A percentile compares a stretch with the other conserved stretches of the same genome.
These are phyloP conservation scores for Engystomops pustulosus DNA, from an alignment of 2,113 vertebrate genomes.

Conservation along the genomic window DNA sequence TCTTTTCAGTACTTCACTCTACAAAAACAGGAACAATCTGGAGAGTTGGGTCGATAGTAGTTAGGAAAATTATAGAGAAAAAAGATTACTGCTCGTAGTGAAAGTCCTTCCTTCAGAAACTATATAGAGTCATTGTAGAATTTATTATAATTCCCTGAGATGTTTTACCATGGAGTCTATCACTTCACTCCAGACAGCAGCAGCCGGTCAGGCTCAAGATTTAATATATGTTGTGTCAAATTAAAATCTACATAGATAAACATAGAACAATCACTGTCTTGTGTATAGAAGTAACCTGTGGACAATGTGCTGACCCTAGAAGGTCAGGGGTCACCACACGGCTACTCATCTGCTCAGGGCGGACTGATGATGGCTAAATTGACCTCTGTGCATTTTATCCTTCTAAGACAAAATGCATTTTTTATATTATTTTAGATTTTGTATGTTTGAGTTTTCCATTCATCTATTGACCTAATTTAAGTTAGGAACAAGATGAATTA, in stretches of 20 bases:
- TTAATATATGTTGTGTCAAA: slow-evolving; percentile 34
- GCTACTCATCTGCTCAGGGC: slow-evolving; percentile 24
- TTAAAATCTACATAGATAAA: slow-evolving; percentile 47
- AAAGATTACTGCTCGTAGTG: not conserved
- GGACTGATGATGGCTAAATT: slow-evolving; percentile 10
- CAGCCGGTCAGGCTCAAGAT: not conserved
- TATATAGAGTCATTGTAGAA: slow-evolving; percentile 23
- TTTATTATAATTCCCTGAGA: slow-evolving; percentile 35
- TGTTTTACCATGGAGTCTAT: slow-evolving; percentile 38
- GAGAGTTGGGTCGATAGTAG: slow-evolving; percentile 40
- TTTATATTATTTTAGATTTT: not conserved
- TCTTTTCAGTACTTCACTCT: not conserved
- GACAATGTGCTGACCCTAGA: slow-evolving; percentile 25
- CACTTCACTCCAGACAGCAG: slow-evolving; percentile 5
- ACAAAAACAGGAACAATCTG: not conserved
- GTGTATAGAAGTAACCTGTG: slow-evolving; percentile 30
- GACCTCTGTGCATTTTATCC: slow-evolving; percentile 14
- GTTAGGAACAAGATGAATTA: too few relatives aligned
- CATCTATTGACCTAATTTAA: too few relatives aligned
- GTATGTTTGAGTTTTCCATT: too few relatives aligned
- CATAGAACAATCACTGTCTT: slow-evolving; percentile 34
- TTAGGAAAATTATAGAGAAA: slow-evolving; percentile 38
- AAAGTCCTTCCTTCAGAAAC: slow-evolving; percentile 32
- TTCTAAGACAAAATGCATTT: not conserved
- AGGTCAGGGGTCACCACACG: slow-evolving; percentile 32